Percentiles rank a stretch among this genome's conserved stretches.
Conservation (phyloP, 1,140 invertebrate genomes). For the Panagrolaimus sp. region DNA sequence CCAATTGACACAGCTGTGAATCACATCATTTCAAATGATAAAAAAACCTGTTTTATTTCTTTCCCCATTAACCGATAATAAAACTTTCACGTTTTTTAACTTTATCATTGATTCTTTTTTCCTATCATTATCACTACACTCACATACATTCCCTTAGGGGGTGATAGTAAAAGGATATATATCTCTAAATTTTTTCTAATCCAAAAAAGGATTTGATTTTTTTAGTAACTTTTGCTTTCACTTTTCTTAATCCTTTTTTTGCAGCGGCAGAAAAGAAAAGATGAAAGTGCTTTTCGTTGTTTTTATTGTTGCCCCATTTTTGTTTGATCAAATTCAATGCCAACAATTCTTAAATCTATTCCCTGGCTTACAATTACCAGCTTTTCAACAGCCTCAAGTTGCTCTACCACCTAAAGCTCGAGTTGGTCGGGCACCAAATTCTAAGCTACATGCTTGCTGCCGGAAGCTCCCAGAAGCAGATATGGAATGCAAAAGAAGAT, state of each 20-base stretch:
- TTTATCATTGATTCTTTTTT: no score
- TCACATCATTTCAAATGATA: no score
- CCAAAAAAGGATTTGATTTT: neutral
- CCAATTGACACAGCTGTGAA: no score
- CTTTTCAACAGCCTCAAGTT: conserved; percentile 19
- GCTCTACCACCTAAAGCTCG: conserved; percentile 35
- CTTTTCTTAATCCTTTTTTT: neutral
- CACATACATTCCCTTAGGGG: no score
- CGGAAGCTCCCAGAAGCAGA: conserved; percentile 47
- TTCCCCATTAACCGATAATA: no score
- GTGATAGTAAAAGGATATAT: no score
- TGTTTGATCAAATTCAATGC: neutral
- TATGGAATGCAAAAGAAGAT: conserved; percentile 48
- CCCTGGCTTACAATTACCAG: neutral
- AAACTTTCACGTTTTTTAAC: no score
- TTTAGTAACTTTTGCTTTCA: neutral
- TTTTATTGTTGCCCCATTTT: neutral
- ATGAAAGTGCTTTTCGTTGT: neutral
- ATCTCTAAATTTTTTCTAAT: no score
- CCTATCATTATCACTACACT: no score
- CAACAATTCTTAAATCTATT: neutral
- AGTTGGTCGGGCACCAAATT: conserved; percentile 36
- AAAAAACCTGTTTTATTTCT: no score
- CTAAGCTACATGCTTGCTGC: conserved; percentile 51
- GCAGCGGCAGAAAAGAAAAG: neutral